Percentiles rank a stretch among this genome's conserved stretches.
Conservation (phyloP, 1,140 invertebrate species). For the Heliconius congener region DNA sequence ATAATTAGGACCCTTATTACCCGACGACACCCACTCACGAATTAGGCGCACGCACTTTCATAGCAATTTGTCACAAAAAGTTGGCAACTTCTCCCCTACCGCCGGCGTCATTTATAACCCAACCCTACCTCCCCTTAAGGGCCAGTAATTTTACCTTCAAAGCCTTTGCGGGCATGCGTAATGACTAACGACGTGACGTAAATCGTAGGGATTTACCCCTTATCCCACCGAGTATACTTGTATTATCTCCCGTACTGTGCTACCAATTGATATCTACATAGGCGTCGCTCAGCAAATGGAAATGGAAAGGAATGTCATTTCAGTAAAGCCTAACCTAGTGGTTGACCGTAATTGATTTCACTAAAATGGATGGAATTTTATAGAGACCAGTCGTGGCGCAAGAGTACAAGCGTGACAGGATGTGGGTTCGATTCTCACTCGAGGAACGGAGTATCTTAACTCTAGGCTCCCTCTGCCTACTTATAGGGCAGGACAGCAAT, state of each 20-base stretch:
- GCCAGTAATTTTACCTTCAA: conserved; percentile 72
- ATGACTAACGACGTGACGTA: conserved; percentile 72
- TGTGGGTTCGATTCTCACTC: too few species aligned
- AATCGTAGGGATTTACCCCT: conserved; percentile 69
- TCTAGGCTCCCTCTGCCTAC: too few species aligned
- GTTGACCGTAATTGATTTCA: too few species aligned
- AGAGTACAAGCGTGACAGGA: too few species aligned
- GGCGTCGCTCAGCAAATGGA: background rate
- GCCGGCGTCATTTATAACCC: conserved; percentile 69
- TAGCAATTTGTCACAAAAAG: conserved; percentile 76
- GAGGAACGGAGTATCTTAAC: too few species aligned
- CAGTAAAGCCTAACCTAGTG: background rate
- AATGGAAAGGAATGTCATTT: background rate
- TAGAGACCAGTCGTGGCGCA: too few species aligned
- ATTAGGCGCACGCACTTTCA: conserved; percentile 63
- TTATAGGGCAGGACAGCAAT: too few species aligned
- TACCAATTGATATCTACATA: conserved; percentile 5
- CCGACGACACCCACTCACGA: conserved; percentile 40
- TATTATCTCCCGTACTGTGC: conserved; percentile 25
- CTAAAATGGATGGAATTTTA: too few species aligned
- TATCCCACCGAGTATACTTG: conserved; percentile 47
- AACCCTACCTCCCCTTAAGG: conserved; percentile 57
- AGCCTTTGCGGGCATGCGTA: conserved; percentile 72
- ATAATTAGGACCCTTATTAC: background rate
- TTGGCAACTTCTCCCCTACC: conserved; percentile 62